These are phyloP conservation scores for Drosophila setifemur DNA, from an alignment of 1,140 invertebrate species.

Conservation along the genomic window DNA sequence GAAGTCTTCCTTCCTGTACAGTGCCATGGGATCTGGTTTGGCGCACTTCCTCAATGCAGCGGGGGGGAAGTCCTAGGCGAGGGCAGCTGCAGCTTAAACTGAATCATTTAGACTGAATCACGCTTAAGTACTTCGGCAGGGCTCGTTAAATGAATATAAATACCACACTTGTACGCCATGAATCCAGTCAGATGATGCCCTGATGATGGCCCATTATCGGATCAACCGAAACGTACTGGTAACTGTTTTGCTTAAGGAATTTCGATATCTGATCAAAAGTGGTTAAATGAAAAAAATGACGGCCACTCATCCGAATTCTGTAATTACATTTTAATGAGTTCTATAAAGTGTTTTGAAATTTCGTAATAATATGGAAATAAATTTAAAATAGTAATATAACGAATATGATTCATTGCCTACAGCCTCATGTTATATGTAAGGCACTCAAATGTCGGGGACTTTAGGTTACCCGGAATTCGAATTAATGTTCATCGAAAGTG, in stretches of 20 bases:
- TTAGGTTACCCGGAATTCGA: neutral
- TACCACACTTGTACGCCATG: slow-evolving; percentile 4
- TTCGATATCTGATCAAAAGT: neutral
- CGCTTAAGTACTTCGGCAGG: neutral
- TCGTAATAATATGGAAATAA: no score
- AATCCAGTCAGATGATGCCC: slow-evolving; percentile 28
- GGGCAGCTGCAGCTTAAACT: slow-evolving; percentile 6
- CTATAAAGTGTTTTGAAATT: no score
- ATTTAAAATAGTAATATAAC: no score
- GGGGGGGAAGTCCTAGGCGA: slow-evolving; percentile 40
- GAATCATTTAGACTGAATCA: slow-evolving; percentile 23
- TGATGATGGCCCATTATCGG: slow-evolving; percentile 18
- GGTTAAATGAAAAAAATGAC: neutral
- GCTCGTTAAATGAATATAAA: slow-evolving; percentile 18
- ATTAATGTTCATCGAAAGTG: no score
- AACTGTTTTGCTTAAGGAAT: neutral
- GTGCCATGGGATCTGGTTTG: slow-evolving; percentile 30
- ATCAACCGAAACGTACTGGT: slow-evolving; percentile 9
- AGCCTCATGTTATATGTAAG: no score
- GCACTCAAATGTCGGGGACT: neutral
- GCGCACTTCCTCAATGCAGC: slow-evolving; percentile 29
- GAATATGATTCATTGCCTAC: no score
- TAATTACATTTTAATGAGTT: neutral
- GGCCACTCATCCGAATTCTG: neutral
- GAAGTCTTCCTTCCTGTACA: slow-evolving; percentile 34